These are phyloP conservation scores for Bemisia tabaci DNA, from an alignment of 1,140 invertebrate species.

Conservation along the genomic window DNA sequence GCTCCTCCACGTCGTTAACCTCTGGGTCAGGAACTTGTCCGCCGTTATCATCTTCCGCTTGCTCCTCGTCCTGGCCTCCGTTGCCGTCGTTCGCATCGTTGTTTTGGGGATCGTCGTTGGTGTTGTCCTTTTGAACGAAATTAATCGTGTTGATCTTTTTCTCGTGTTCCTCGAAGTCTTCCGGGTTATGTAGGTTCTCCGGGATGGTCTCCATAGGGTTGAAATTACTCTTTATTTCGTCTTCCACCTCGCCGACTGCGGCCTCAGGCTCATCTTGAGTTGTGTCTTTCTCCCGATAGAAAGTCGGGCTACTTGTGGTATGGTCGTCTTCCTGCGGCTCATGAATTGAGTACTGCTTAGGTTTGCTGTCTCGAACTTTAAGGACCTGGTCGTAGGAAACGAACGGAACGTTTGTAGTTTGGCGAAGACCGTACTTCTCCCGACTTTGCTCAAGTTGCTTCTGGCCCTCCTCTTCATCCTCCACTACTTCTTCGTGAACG, in stretches of 20 bases:
- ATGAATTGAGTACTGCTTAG: neutral
- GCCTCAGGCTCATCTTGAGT: neutral
- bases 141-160: slow-evolving; percentile 1
- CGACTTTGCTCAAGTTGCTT: neutral
- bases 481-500: neutral
- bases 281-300: neutral
- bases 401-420: neutral
- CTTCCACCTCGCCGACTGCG: neutral
- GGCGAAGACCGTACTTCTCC: neutral
- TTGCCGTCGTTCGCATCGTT: neutral
- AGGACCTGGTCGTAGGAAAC: neutral
- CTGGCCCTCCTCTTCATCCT: neutral
- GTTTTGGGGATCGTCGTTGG: neutral
- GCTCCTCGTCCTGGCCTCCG: neutral
- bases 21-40: neutral
- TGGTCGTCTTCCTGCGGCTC: neutral
- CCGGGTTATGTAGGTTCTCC: neutral
- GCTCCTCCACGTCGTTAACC: neutral
- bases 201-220: neutral
- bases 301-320: neutral
- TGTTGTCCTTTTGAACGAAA: neutral
- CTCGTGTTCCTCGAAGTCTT: neutral
- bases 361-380: neutral
- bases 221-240: neutral
- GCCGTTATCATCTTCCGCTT: slow-evolving; percentile 2